A percentile compares a stretch with the other conserved stretches of the same genome.
Conservation (phyloP, 30 jellyfish, hydroid and myxozoan genomes). For the Pelagia noctiluca region DNA sequence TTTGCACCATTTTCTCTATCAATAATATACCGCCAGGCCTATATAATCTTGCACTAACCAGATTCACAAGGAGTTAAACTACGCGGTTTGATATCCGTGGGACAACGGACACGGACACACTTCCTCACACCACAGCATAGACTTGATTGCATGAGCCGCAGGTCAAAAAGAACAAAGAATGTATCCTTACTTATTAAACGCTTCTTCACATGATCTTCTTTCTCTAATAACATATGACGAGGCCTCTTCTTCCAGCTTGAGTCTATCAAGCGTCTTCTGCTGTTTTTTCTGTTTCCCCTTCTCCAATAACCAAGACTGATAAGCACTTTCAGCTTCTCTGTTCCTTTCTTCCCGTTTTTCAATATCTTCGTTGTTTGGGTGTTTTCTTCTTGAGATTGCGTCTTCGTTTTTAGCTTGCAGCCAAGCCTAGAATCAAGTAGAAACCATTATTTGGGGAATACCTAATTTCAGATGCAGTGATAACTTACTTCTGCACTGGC, state of each 20-base stretch:
- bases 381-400: constrained; percentile 40
- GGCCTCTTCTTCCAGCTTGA: constrained; percentile 88
- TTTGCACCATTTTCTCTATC: constrained; percentile 85
- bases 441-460: too few species aligned
- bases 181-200: constrained; percentile 72
- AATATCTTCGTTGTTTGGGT: not conserved
- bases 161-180: not conserved
- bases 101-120: too few species aligned
- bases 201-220: constrained; percentile 87
- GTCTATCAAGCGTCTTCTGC: constrained; percentile 66
- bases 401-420: constrained; percentile 62
- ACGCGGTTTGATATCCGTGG: too few species aligned
- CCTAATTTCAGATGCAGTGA: too few species aligned
- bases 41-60: too few species aligned
- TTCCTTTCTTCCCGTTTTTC: constrained; percentile 44
- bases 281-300: constrained; percentile 78
- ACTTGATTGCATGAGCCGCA: too few species aligned
- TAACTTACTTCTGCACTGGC: too few species aligned
- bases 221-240: constrained; percentile 81
- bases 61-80: too few species aligned
- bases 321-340: constrained; percentile 73
- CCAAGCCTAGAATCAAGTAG: constrained; percentile 86
- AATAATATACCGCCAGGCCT: too few species aligned
- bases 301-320: constrained; percentile 75
- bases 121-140: too few species aligned